Percentiles rank a stretch among this genome's conserved stretches.
Conservation (phyloP, 2,113 vertebrate species). For the Malurus alboscapulatus region DNA sequence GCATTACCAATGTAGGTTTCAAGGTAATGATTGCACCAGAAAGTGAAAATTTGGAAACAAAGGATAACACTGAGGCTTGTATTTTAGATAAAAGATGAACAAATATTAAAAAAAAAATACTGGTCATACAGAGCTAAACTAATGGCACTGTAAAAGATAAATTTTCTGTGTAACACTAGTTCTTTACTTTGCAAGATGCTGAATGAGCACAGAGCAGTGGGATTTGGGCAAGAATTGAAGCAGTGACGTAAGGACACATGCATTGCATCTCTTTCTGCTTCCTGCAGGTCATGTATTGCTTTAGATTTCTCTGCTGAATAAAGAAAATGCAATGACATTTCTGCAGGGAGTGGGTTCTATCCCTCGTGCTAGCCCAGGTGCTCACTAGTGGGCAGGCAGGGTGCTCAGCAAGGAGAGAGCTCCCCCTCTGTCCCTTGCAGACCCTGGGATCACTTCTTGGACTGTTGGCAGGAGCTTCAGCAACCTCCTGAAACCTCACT, state of each 20-base stretch:
- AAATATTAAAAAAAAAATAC: background rate
- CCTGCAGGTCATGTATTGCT: background rate
- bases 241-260: accelerated
- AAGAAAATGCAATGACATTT: accelerated
- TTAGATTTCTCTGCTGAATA: background rate
- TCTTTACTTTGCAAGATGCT: background rate
- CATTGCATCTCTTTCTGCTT: background rate
- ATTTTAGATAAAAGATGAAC: background rate
- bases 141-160: background rate
- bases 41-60: background rate
- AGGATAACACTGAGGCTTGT: background rate
- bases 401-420: accelerated
- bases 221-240: background rate
- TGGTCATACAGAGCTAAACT: background rate
- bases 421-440: background rate
- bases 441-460: background rate
- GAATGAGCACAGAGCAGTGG: background rate
- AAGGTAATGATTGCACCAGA: background rate
- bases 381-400: accelerated
- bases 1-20: background rate
- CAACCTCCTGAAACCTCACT: accelerated
- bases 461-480: background rate
- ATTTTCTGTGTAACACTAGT: background rate
- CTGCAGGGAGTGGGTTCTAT: background rate
- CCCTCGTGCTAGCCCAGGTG: accelerated